A percentile compares a stretch with the other conserved stretches of the same genome.
Conservation (phyloP, 2,888 invertebrate species). For the Volucella zonaria region DNA sequence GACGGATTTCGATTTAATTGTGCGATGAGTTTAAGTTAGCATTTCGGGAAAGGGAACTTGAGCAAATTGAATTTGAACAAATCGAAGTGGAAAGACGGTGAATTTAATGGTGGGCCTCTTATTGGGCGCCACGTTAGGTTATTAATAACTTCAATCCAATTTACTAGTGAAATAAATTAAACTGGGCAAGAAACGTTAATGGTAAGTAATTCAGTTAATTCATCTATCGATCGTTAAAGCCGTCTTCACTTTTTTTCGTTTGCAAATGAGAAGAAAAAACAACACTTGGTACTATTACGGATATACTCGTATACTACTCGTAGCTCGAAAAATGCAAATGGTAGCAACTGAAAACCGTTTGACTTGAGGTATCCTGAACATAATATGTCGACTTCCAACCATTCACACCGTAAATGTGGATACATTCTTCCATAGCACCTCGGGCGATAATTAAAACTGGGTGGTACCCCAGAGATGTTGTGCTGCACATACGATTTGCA, state of each 20-base stretch:
- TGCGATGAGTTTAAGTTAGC: conserved; percentile 45
- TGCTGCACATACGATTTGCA: conserved; percentile 33
- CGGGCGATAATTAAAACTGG: conserved; percentile 69
- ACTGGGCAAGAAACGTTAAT: too few relatives aligned
- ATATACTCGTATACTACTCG: too few relatives aligned
- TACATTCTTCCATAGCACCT: conserved; percentile 56
- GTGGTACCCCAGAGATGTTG: conserved; percentile 39
- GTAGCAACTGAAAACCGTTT: conserved; percentile 28
- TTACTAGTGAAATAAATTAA: too few relatives aligned
- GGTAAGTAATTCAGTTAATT: too few relatives aligned
- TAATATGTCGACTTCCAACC: conserved; percentile 55
- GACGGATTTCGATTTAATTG: conserved; percentile 64
- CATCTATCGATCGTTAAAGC: too few relatives aligned
- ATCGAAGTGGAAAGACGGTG: background rate
- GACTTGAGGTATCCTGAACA: conserved; percentile 36
- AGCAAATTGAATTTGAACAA: background rate
- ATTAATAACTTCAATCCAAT: too few relatives aligned
- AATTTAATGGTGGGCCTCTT: too few relatives aligned
- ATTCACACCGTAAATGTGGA: conserved; percentile 5
- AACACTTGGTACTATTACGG: too few relatives aligned
- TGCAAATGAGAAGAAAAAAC: too few relatives aligned
- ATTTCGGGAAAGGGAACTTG: background rate
- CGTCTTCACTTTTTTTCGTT: too few relatives aligned
- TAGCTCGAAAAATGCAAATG: conserved; percentile 25
- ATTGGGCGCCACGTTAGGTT: too few relatives aligned